Conservation (phyloP, 2,888 invertebrate species). For the Epirrhoe tristata region DNA sequence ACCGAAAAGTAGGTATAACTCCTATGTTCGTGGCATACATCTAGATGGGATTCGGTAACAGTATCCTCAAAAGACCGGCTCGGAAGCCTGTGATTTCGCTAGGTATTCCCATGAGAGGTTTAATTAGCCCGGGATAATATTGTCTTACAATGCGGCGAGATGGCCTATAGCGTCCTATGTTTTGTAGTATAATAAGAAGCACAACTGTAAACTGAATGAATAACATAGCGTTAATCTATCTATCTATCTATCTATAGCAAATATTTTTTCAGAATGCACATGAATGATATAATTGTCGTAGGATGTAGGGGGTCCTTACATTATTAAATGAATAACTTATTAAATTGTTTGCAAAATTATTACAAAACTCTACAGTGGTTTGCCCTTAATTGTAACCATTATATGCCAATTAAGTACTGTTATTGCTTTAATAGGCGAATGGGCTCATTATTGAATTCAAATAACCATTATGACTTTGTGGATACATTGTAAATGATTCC, state of each 20-base stretch:
- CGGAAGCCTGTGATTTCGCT: constrained; percentile 34
- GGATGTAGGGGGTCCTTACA: neutral
- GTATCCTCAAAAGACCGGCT: constrained; percentile 19
- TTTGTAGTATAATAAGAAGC: constrained; percentile 38
- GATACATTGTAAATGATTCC: constrained; percentile 11
- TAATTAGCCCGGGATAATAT: constrained; percentile 67
- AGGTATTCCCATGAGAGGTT: constrained; percentile 59
- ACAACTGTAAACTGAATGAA: constrained; percentile 6
- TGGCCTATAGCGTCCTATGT: constrained; percentile 55
- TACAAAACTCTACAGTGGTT: constrained; percentile 35
- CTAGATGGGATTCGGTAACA: constrained; percentile 9
- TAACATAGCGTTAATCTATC: too few relatives aligned
- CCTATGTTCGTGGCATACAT: neutral
- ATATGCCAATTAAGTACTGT: constrained; percentile 26
- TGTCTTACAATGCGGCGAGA: constrained; percentile 67
- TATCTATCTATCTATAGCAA: too few relatives aligned
- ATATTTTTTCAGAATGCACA: neutral
- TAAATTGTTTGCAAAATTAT: constrained; percentile 7
- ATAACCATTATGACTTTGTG: constrained; percentile 24
- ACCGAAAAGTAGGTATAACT: neutral
- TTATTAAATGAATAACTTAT: neutral
- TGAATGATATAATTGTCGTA: neutral
- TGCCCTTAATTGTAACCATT: constrained; percentile 12
- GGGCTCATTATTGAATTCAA: constrained; percentile 31
- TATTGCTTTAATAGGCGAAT: constrained; percentile 36